Percentiles rank a stretch among this genome's conserved stretches.
phyloP scores from a whole-genome alignment of 2,113 vertebrate species.

The Takifugu bimaculatus region DNA sequence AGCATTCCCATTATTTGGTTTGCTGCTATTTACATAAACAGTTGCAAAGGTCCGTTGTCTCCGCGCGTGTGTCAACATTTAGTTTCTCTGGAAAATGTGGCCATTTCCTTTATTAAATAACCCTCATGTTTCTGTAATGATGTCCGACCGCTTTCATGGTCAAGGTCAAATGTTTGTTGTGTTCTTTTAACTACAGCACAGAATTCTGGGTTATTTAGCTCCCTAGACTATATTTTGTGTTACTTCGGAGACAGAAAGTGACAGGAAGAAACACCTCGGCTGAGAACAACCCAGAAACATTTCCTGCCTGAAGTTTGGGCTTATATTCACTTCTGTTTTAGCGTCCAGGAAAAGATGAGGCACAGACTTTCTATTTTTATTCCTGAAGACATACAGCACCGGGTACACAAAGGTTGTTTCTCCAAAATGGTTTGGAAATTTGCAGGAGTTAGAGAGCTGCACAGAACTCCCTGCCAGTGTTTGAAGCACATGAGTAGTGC shows the following conservation, averaged over 20 bases:
- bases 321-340: constrained; percentile 17
- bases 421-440: no score
- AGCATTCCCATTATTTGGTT: constrained; percentile 22
- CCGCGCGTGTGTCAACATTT: neutral
- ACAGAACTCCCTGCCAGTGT: no score
- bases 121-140: constrained; percentile 18
- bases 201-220: constrained; percentile 2
- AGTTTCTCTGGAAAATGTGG: neutral
- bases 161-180: constrained; percentile 25
- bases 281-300: neutral
- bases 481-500: no score
- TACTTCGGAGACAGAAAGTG: neutral
- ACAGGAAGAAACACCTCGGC: neutral
- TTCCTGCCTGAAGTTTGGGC: neutral
- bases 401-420: no score
- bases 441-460: no score
- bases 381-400: constrained; percentile 5
- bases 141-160: constrained; percentile 9
- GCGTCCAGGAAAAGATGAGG: constrained; percentile 8
- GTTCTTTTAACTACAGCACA: neutral
- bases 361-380: constrained; percentile 4
- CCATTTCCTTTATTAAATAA: constrained; percentile 9
- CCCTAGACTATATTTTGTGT: neutral
- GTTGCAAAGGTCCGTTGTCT: constrained; percentile 10
- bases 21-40: constrained; percentile 21